Evolutionary conservation across 2,113 vertebrate genomes (phyloP), one percentile per base, ranked within the genome.

Genomic region (Caranx melampygus): DNA sequence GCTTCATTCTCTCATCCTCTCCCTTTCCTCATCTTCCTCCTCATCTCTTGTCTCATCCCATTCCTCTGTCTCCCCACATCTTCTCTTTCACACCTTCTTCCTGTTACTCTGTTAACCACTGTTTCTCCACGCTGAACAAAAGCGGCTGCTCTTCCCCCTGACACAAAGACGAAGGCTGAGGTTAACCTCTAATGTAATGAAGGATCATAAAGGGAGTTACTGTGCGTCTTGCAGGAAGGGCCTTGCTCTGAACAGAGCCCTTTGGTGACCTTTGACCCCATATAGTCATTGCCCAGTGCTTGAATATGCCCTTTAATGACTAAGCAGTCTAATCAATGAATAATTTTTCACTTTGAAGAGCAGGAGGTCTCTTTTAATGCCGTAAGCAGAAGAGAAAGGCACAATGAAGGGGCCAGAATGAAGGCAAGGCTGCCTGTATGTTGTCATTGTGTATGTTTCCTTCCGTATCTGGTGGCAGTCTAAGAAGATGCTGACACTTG

Each of bases 251-350:
- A 96, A 94, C 88, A 93, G 88, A 77, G 83, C 76, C 89, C 88
- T 94, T 84, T 84, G 78, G 77, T 86, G 95, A 96, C 95, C 95
- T 94, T 92, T 95, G 90, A 82, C 91, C 89, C 70, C 64, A 65
- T 89, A 75, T 88, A 86, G 88, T 92, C 91, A 94, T 72, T 82
- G 90, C 72, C 79, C 89, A 89, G 89, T 87, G 87, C 91, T 94
- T 86, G 85, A 74, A 85, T 82, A 60, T 84, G 67, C 91, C 92
- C 91, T 91, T 90, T 95, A 94, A 92, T 93, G 94, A 92, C 88
- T 64, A 21, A 90, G 89, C 90, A 81, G 81, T 88, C 91, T 89
- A 94, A 93, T 94, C 92, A 93, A 93, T 88, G 82, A 88, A 81
- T 83, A 88, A 85, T 93, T 92, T 95, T 93, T 95, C 92, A 88